Evolutionary conservation across 2,888 invertebrate genomes (phyloP).

Genomic region (Chrysomela aeneicollis): DNA sequence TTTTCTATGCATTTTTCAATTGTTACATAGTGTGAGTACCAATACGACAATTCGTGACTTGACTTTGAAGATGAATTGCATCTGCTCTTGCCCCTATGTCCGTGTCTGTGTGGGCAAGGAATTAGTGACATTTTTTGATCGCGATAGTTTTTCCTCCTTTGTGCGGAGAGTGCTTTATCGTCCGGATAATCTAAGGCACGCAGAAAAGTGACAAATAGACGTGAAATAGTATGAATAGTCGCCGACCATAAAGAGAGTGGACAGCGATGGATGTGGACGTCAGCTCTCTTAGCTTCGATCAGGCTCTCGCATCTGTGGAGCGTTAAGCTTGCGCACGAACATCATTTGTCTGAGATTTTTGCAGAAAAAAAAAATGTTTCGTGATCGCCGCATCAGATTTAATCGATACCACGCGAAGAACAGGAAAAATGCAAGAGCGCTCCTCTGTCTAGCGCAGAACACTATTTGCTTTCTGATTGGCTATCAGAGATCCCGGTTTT

Average conservation of each 20-base stretch:
- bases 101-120: constrained; percentile 34
- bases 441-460: constrained; percentile 10
- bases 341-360: constrained; percentile 49
- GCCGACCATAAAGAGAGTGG: constrained; percentile 49
- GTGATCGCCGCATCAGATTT: constrained; percentile 20
- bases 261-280: constrained; percentile 53
- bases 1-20: no score
- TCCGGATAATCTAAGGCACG: constrained; percentile 50
- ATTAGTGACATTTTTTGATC: constrained; percentile 37
- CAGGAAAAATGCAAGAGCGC: not conserved
- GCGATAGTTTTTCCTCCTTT: constrained; percentile 30
- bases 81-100: no score
- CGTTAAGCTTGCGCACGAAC: constrained; percentile 50
- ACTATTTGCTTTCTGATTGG: constrained; percentile 3
- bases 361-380: constrained; percentile 45
- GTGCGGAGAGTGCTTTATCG: constrained; percentile 35
- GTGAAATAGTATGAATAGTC: constrained; percentile 52
- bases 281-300: constrained; percentile 52
- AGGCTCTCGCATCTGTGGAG: constrained; percentile 49
- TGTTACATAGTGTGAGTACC: no score
- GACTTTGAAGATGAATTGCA: no score
- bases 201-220: constrained; percentile 53
- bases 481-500: not conserved
- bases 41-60: no score
- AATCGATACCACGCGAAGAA: constrained; percentile 5